Evolutionary conservation across 2,797 vertebrate genomes (phyloP).

Genomic region (Adrianichthys oophorus): DNA sequence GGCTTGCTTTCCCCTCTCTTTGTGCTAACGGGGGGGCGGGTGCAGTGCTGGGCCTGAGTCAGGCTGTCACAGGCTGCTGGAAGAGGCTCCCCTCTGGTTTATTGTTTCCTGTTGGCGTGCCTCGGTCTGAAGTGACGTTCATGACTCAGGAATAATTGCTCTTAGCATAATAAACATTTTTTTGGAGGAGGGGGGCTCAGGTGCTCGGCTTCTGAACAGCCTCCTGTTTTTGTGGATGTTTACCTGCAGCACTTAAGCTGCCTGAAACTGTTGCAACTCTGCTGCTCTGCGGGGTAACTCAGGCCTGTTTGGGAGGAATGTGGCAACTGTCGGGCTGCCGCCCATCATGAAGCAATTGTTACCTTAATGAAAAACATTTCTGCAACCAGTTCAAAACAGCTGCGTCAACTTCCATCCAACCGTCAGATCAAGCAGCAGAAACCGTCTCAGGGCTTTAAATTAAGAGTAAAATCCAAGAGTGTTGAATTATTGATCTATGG

Average conservation of each 20-base stretch:
- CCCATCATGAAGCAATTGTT: conserved; percentile 10
- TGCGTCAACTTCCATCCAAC: no score
- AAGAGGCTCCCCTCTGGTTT: neutral
- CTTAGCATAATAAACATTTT: no score
- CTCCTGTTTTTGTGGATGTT: neutral
- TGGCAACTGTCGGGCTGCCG: neutral
- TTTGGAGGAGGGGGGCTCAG: no score
- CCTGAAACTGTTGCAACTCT: neutral
- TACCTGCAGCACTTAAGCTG: neutral
- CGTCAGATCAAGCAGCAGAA: no score
- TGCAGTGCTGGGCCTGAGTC: conserved; percentile 2
- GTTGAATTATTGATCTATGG: no score
- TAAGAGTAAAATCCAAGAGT: no score
- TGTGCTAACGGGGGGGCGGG: conserved; percentile 5
- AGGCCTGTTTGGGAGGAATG: neutral
- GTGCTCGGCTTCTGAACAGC: no score
- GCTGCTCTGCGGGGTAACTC: no score
- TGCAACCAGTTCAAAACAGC: no score
- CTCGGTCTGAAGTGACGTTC: neutral
- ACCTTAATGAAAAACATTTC: no score
- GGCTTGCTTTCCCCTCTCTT: conserved; percentile 32
- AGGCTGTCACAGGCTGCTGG: conserved; percentile 1
- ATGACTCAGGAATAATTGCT: no score
- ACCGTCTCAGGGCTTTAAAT: no score
- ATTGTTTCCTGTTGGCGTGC: neutral